A percentile compares a stretch with the other conserved stretches of the same genome.
These are phyloP conservation scores for Troides oblongomaculatus DNA, from an alignment of 2,888 invertebrate species.

Conservation along the genomic window DNA sequence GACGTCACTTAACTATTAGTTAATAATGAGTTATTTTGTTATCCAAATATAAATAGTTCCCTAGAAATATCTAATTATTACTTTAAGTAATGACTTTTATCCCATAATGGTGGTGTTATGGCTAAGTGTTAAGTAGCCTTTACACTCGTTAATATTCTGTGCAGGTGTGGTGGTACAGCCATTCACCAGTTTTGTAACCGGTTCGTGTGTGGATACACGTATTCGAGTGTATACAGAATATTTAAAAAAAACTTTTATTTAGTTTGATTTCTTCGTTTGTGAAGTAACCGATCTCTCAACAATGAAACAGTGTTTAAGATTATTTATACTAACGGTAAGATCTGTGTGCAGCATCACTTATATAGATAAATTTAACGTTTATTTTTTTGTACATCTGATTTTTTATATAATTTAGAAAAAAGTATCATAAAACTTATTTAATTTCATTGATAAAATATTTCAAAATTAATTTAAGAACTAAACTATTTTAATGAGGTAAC, in stretches of 20 bases:
- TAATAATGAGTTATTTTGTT: too few species aligned
- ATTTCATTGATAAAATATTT: too few species aligned
- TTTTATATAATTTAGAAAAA: background rate
- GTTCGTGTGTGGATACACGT: constrained; percentile 42
- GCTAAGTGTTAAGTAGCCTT: constrained; percentile 40
- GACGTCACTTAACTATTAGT: background rate
- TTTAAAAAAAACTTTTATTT: constrained; percentile 19
- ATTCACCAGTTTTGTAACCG: constrained; percentile 43
- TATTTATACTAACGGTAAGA: constrained; percentile 45
- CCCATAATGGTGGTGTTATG: constrained; percentile 13
- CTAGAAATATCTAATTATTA: background rate
- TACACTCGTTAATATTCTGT: constrained; percentile 55
- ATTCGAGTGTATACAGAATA: constrained; percentile 25
- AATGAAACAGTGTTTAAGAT: constrained; percentile 44
- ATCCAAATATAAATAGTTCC: background rate
- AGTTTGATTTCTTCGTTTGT: background rate
- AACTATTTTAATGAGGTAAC: too few species aligned
- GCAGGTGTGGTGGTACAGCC: constrained; percentile 36
- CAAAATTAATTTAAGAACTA: too few species aligned
- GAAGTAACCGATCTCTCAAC: constrained; percentile 24
- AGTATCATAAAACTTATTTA: background rate
- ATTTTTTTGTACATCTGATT: background rate
- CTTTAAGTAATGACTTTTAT: background rate
- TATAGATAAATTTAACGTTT: background rate
- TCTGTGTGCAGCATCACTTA: background rate